phyloP scores from a whole-genome alignment of 1,140 invertebrate species.

The Hyposmocoma kahamanoa region DNA sequence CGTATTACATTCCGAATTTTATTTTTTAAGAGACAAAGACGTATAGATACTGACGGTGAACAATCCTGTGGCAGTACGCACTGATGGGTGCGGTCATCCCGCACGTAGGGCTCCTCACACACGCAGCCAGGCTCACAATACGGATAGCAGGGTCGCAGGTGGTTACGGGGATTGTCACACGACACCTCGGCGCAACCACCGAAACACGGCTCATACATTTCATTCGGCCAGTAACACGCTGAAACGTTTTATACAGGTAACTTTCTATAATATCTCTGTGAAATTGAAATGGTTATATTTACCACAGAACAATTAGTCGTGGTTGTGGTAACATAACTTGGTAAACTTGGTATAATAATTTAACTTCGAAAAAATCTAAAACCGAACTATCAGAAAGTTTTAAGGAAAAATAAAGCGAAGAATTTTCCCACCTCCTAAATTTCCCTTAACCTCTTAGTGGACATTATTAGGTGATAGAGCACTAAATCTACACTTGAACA shows the following conservation, averaged over 20 bases:
- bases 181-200: constrained; percentile 60
- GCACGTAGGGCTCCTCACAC: constrained; percentile 57
- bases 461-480: constrained; percentile 25
- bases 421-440: neutral
- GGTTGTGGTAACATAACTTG: no score
- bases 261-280: no score
- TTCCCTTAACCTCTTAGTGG: neutral
- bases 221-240: constrained; percentile 63
- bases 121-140: constrained; percentile 64
- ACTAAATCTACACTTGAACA: constrained; percentile 48
- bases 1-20: no score
- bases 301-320: no score
- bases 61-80: constrained; percentile 61
- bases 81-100: constrained; percentile 60
- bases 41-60: constrained; percentile 39
- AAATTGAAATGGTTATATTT: no score
- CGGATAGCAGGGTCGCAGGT: constrained; percentile 59
- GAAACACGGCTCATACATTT: constrained; percentile 58
- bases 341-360: no score
- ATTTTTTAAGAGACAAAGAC: neutral
- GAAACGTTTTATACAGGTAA: no score
- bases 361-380: no score
- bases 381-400: no score
- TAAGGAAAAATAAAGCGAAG: neutral
- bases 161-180: constrained; percentile 61